phyloP scores from a whole-genome alignment of 2,797 vertebrate species.

The Periophthalmus magnuspinnatus region DNA sequence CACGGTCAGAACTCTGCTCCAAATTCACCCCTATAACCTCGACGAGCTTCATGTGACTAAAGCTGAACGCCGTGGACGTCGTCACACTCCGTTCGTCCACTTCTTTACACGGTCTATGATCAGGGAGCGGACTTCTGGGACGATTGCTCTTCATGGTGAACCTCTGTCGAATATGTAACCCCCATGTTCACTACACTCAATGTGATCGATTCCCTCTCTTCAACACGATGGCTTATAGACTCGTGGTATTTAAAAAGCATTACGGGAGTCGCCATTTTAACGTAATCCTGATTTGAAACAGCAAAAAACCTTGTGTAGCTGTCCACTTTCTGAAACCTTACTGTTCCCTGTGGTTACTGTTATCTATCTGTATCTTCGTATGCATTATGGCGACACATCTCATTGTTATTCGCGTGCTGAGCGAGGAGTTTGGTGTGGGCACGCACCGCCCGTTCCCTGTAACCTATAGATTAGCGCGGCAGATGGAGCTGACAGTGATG shows the following conservation, averaged over 20 bases:
- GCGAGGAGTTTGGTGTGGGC: neutral
- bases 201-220: constrained; percentile 46
- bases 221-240: constrained; percentile 12
- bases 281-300: neutral
- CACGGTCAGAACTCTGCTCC: too few species aligned
- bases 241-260: too few species aligned
- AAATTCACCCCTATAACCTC: too few species aligned
- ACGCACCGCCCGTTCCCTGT: neutral
- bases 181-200: constrained; percentile 38
- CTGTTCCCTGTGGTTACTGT: neutral
- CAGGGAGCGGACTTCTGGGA: too few species aligned
- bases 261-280: too few species aligned
- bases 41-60: too few species aligned
- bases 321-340: neutral
- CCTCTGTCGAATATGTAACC: too few species aligned
- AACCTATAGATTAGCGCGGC: constrained; percentile 7
- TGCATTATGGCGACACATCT: neutral
- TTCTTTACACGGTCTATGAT: too few species aligned
- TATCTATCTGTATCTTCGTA: neutral
- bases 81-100: too few species aligned
- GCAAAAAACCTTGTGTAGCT: neutral
- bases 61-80: too few species aligned
- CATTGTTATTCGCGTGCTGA: constrained; percentile 3
- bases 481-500: neutral
- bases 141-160: too few species aligned